These are phyloP conservation scores for Fringilla coelebs DNA, from an alignment of 2,797 vertebrate genomes.

Conservation along the genomic window DNA sequence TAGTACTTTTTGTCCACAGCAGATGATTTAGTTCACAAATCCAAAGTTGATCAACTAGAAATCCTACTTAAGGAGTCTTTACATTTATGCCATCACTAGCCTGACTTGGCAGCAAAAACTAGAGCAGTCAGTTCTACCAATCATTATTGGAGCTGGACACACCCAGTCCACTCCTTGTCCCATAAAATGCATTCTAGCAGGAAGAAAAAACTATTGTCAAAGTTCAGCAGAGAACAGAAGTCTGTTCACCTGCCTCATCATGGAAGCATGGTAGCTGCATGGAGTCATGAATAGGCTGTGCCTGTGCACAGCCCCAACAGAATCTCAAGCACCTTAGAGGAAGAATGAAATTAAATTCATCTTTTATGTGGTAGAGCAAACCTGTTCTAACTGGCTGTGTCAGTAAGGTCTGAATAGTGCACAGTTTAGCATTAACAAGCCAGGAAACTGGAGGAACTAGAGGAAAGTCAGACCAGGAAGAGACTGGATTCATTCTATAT, in stretches of 20 bases:
- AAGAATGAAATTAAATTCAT: background rate
- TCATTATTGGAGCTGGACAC: background rate
- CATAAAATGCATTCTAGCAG: background rate
- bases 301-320: background rate
- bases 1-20: background rate
- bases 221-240: background rate
- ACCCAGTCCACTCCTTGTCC: background rate
- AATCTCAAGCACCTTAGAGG: background rate
- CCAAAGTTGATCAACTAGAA: conserved; percentile 6
- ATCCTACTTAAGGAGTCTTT: background rate
- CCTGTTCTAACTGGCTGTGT: background rate
- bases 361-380: background rate
- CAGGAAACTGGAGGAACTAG: background rate
- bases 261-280: background rate
- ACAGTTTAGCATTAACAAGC: background rate
- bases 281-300: background rate
- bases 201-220: background rate
- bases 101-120: background rate
- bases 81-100: background rate
- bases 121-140: background rate
- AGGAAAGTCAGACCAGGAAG: background rate
- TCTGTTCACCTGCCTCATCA: background rate
- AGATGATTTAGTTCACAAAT: conserved; percentile 32
- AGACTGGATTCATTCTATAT: background rate
- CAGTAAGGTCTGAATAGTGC: background rate